A percentile compares a stretch with the other conserved stretches of the same genome.
Conservation (phyloP, 37 sponge, comb jelly and placozoan genomes). For the Petrosia ficiformis region DNA sequence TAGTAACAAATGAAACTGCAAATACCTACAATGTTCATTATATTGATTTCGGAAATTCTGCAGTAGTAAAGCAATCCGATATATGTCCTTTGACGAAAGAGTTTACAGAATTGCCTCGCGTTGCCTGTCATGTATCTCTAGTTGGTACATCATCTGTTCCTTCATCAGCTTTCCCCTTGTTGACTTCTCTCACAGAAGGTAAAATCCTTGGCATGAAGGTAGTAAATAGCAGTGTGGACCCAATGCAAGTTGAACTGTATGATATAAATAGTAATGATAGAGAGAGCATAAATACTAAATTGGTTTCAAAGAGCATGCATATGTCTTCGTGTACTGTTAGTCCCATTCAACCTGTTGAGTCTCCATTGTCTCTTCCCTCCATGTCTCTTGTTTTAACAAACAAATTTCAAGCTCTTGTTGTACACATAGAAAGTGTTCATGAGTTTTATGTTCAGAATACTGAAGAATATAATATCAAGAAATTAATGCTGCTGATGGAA, state of each 20-base stretch:
- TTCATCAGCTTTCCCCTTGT: not conserved
- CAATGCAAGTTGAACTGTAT: slow-evolving; percentile 2
- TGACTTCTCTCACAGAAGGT: not conserved
- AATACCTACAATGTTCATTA: too few species aligned
- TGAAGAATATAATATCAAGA: not conserved
- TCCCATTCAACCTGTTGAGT: not conserved
- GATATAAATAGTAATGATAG: slow-evolving; percentile 12
- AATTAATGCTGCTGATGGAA: not conserved
- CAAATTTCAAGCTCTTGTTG: not conserved
- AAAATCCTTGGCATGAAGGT: not conserved
- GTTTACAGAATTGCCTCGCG: not conserved
- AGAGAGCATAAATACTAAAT: too few species aligned
- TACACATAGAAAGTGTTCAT: not conserved
- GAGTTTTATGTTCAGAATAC: not conserved
- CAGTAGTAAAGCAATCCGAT: too few species aligned
- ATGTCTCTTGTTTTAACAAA: not conserved
- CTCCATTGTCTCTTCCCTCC: not conserved
- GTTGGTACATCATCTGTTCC: not conserved
- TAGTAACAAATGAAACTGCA: too few species aligned
- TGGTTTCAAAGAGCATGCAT: too few species aligned
- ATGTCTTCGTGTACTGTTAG: too few species aligned
- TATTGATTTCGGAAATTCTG: too few species aligned
- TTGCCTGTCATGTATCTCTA: not conserved
- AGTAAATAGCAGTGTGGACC: not conserved
- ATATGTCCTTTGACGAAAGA: not conserved